Base-by-base conservation (phyloP, 2,888 invertebrate genomes). In the Zootermopsis nevadensis region DNA sequence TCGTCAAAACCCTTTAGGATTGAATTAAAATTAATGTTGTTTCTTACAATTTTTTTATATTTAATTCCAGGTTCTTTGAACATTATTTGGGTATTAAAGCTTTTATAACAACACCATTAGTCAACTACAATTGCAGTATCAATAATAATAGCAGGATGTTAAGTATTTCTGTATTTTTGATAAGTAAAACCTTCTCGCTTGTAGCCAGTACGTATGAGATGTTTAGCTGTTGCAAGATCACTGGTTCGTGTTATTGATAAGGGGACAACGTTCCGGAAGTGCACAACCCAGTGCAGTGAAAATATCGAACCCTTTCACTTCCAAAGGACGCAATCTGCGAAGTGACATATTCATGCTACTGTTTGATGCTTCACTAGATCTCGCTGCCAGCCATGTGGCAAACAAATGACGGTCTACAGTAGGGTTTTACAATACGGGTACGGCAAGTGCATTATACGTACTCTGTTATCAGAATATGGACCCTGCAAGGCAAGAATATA, bases 281-380 rank as follows among this genome's bases (percentile, higher is more conserved):
- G 69, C 69, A 69, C 69, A 69, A 69, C 22, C 10, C 69, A 69
- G 30, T 69, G 33, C 67, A 69, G 27, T 69, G 67, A 27, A 69
- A 4, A 69, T 69, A 69, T 27, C 30, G 67, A 67, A 30, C 8
- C 7, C 42, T 48, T 48, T 48, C 42, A 1, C 48, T 19, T 48
- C 19, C 19, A 1, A 12, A 48, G 48, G 12, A 15, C 15, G 22
- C 69, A 69, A 69, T 22, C 33, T 66, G 30, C 27, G 66, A 30
- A 6, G 19, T 15, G 48, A 19, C 48, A 48, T 48, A 1, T 48
- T 48, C 19, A 19, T 48, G 19, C 4, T 19, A 8, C 27, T 66
- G 30, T 27, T 10, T 30, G 0, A 60, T 10, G 60, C n/a, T 60
- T 60, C 60, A 60, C 4, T 60, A n/a, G n/a, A 60, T 1, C 66